Evolutionary conservation across 2,888 invertebrate species (phyloP), one percentile per base, ranked within the genome.

Genomic region (Pristionchus maxplancki): DNA sequence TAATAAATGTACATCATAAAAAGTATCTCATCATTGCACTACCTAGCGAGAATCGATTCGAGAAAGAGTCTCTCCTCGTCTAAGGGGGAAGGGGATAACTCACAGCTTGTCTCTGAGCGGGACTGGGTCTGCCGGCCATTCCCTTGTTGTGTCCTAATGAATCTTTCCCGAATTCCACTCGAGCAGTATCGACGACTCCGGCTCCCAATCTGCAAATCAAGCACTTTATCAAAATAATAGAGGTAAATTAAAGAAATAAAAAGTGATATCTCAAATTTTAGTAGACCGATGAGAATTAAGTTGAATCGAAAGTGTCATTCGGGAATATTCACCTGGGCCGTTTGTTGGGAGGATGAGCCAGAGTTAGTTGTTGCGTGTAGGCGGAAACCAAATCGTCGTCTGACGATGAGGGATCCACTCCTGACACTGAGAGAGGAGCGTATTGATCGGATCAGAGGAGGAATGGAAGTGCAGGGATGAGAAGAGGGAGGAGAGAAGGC

Each of bases 261-360:
- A 20, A 4, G 5, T 17, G 50, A 4, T 50, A 20, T 50, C 50
- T n/a, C n/a, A n/a, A n/a, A n/a, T n/a, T n/a, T n/a, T n/a, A n/a
- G n/a, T n/a, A n/a, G n/a, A n/a, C n/a, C n/a, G n/a, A n/a, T n/a
- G n/a, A n/a, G n/a, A n/a, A n/a, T n/a, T n/a, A n/a, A n/a, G n/a
- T n/a, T n/a, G n/a, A n/a, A n/a, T n/a, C n/a, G n/a, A n/a, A n/a
- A n/a, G n/a, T n/a, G n/a, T n/a, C n/a, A n/a, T n/a, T n/a, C n/a
- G n/a, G n/a, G n/a, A n/a, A n/a, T 1, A 5, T 11, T 31, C 28
- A 87, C 86, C 86, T 87, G 34, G 50, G 71, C 44, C 86, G 71
- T 71, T 87, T 87, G 15, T 44, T 28, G n/a, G 86, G 86, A 44
- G 86, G 86, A n/a, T n/a, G n/a, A 44, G 86, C 86, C 86, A 87